Evolutionary conservation across 2,113 vertebrate species (phyloP).

Genomic region (Tachysurus fulvidraco): DNA sequence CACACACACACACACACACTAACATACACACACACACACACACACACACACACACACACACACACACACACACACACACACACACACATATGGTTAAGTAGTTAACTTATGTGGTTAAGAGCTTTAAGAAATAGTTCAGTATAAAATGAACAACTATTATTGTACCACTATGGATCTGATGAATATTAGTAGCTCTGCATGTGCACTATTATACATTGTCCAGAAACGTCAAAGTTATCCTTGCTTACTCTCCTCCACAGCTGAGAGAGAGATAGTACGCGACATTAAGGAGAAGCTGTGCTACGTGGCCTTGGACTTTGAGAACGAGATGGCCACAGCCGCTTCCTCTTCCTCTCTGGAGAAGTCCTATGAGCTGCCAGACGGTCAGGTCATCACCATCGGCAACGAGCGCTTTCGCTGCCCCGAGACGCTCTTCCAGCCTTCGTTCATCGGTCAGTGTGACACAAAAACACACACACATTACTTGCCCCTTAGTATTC

Average conservation of each 20-base stretch:
- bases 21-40: neutral
- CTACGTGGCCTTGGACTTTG: conserved; percentile 88
- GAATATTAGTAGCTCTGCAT: neutral
- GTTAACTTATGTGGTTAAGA: too few relatives aligned
- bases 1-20: too few relatives aligned
- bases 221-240: neutral
- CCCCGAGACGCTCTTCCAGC: conserved; percentile 89
- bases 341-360: conserved; percentile 88
- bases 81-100: too few relatives aligned
- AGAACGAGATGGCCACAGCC: conserved; percentile 90
- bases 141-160: neutral
- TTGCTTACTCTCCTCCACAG: conserved; percentile 59
- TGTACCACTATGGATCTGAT: neutral
- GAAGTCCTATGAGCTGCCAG: conserved; percentile 89
- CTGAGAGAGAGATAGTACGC: conserved; percentile 88
- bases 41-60: neutral
- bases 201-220: neutral
- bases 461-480: too few relatives aligned
- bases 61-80: neutral
- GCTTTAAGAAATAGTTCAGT: neutral
- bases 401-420: conserved; percentile 89
- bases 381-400: conserved; percentile 90
- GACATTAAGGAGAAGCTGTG: conserved; percentile 93
- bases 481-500: neutral
- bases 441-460: conserved; percentile 83